phyloP scores from a whole-genome alignment of 2,888 invertebrate species.

The Spisula solida region DNA sequence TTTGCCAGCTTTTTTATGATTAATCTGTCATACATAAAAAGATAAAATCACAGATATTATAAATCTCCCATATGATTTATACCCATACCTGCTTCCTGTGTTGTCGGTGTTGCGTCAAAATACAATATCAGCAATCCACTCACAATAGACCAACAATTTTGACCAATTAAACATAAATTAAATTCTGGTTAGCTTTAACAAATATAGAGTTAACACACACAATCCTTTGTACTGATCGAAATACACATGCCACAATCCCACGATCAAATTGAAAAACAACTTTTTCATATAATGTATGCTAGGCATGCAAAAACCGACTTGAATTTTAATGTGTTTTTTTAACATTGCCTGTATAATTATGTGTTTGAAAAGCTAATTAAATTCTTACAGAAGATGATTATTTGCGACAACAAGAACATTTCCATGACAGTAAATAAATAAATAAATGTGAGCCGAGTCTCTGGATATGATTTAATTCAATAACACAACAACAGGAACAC shows the following conservation, averaged over 20 bases:
- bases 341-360: neutral
- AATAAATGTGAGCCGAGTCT: neutral
- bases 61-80: constrained; percentile 13
- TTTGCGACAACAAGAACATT: neutral
- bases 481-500: neutral
- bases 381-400: neutral
- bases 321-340: neutral
- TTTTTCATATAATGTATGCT: neutral
- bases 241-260: constrained; percentile 2
- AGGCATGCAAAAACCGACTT: constrained; percentile 24
- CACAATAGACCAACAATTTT: constrained; percentile 57
- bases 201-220: constrained; percentile 36
- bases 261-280: neutral
- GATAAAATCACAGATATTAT: constrained; percentile 22
- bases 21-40: constrained; percentile 15
- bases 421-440: neutral
- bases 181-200: constrained; percentile 47
- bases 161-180: constrained; percentile 64
- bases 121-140: constrained; percentile 38
- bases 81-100: constrained; percentile 43
- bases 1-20: constrained; percentile 6
- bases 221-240: constrained; percentile 31
- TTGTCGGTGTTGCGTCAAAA: neutral
- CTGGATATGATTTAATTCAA: neutral
- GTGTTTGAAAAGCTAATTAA: constrained; percentile 7